Base-by-base conservation (phyloP, 2,888 invertebrate species). In the Timema cristinae region DNA sequence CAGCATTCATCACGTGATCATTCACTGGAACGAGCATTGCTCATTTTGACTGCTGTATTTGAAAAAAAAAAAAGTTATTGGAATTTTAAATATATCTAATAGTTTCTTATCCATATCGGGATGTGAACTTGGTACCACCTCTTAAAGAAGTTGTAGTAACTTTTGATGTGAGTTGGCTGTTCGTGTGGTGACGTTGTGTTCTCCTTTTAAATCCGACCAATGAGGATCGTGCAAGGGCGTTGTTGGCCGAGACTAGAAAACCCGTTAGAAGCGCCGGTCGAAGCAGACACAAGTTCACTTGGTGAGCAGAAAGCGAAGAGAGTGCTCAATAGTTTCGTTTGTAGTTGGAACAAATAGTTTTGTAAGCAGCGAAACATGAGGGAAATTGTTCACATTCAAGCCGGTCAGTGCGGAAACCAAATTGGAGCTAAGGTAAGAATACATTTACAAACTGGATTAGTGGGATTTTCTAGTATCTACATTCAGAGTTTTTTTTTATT, bases 371-470 rank as follows among this genome's bases (percentile, higher is more conserved):
- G 16, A 74, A 71, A 66, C 32, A 95, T 95, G 95, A 90, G 95
- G 85, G 95, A 95, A 90, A 95, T 95, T 79, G 93, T 95, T 77
- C 94, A 95, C 84, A 85, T 95, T 76, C 95, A 95, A 83, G 94
- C 91, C 74, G 94, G 94, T 73, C 94, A 95, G 83, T 95, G 94
- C 82, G 94, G 94, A 76, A 95, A 95, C 82, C 95, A 95, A 84
- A 94, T 95, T 80, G 95, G 95, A 77, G 93, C 94, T 75, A 95
- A 95, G 91, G 95, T 94, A 81, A 83, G 79, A 77, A 69, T 15
- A 66, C 15, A 48, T 52, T 68, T 16, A 32, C 48, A 63, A 48
- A 11, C 32, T 16, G 10, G 10, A 9, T 13, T 59, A 8, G 16
- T n/a, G 9, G 6, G 2, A n/a, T 59, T 59, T 11, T 9, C 0